A percentile compares a stretch with the other conserved stretches of the same genome.
Evolutionary conservation across 2,113 vertebrate genomes (phyloP).

Genomic region (Probosciger aterrimus): DNA sequence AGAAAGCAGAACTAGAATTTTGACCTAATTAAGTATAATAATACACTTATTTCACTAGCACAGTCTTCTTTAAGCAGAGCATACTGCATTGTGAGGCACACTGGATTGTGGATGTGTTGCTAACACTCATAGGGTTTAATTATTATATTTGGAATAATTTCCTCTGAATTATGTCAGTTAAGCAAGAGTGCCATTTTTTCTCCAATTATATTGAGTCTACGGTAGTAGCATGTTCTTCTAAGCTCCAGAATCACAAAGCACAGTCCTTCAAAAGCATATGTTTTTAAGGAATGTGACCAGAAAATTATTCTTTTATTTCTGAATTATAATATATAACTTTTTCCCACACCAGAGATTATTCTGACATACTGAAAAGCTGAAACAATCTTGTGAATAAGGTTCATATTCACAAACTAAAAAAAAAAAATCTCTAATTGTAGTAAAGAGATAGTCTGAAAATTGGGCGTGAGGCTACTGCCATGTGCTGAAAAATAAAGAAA

Average conservation of each 20-base stretch:
- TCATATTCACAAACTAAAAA: not conserved
- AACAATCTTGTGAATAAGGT: not conserved
- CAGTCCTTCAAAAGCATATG: not conserved
- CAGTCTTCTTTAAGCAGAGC: not conserved
- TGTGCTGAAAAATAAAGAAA: not conserved
- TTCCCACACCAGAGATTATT: not conserved
- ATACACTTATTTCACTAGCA: not conserved
- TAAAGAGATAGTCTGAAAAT: not conserved
- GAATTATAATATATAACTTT: not conserved
- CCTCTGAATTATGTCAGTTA: not conserved
- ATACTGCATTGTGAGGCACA: not conserved
- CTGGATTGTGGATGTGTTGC: not conserved
- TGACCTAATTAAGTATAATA: not conserved
- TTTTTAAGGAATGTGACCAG: not conserved
- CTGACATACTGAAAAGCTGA: not conserved
- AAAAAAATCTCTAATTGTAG: not conserved
- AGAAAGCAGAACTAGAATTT: not conserved
- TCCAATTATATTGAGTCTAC: not conserved
- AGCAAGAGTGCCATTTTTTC: not conserved
- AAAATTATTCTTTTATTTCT: not conserved
- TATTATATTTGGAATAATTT: not conserved
- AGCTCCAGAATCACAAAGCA: not conserved
- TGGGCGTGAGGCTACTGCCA: fast-evolving
- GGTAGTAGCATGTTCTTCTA: not conserved
- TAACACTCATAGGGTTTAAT: not conserved